Evolutionary conservation across 2,888 invertebrate species (phyloP).

Genomic region (Athalia cordata): DNA sequence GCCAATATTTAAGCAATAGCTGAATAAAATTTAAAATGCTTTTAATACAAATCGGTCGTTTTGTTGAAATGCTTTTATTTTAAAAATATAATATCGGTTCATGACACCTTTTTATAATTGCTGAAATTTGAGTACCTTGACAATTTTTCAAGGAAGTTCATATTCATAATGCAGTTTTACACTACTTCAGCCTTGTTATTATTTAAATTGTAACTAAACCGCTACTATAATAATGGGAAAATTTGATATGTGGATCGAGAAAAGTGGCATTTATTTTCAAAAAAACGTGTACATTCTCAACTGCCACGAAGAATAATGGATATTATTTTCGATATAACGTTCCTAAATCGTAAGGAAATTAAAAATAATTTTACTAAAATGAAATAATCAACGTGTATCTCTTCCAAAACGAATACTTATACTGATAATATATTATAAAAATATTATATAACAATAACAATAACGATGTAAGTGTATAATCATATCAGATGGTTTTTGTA

Average conservation of each 20-base stretch:
- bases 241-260: slow-evolving; percentile 39
- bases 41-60: slow-evolving; percentile 23
- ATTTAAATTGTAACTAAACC: slow-evolving; percentile 29
- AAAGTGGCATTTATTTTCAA: slow-evolving; percentile 61
- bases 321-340: slow-evolving; percentile 69
- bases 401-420: slow-evolving; percentile 62
- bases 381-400: slow-evolving; percentile 61
- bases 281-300: slow-evolving; percentile 57
- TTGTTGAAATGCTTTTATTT: slow-evolving; percentile 29
- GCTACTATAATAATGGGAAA: slow-evolving; percentile 40
- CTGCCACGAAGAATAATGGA: slow-evolving; percentile 62
- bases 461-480: slow-evolving; percentile 64
- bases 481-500: slow-evolving; percentile 71
- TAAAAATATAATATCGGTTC: background rate
- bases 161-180: slow-evolving; percentile 31
- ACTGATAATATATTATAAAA: slow-evolving; percentile 50
- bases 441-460: slow-evolving; percentile 51
- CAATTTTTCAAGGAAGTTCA: slow-evolving; percentile 36
- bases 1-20: slow-evolving; percentile 47
- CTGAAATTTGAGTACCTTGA: slow-evolving; percentile 43
- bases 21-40: slow-evolving; percentile 31
- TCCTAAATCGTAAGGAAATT: slow-evolving; percentile 63
- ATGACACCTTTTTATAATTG: background rate
- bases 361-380: slow-evolving; percentile 51
- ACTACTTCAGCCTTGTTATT: slow-evolving; percentile 28